Evolutionary conservation across 92 coral and sea anemone genomes (phyloP), one percentile per base, ranked within the genome.

Genomic region (Meandrina meandrites): DNA sequence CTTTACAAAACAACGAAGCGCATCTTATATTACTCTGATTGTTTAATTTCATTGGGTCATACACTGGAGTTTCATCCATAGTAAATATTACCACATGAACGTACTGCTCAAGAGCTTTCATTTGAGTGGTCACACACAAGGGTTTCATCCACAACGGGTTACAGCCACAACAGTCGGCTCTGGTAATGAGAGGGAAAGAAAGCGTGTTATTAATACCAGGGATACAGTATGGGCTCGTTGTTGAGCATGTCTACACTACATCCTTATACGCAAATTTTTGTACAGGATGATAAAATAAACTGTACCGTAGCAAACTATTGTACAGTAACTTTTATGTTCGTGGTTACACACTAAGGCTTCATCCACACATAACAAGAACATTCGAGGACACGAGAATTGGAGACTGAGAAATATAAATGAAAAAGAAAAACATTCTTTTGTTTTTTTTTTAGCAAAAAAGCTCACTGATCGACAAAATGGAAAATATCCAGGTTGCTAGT

Each of bases 401-500:
- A 60, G 67, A 64, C 32, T 7, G 70, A 24, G 32, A 64, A n/a
- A n/a, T n/a, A n/a, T n/a, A 62, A 8, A 53, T 54, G n/a, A 8
- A 22, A 6, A 56, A 14, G 28, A 3, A 27, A 8, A 1, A 22
- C 0, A 17, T 58, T 58, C 1, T 48, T 62, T 81, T 27, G 5
- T 24, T 81, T 18, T 64, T 24, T 31, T 19, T 64, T 24, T 40
- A 94, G 98, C 54, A 81, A 51, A 94, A 93, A 71, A 89, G 91
- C 48, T 79, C 92, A 56, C 87, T 94, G 42, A 87, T 94, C 86
- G 86, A 86, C 86, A 93, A 93, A 79, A 90, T 94, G 73, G 86
- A 84, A 16, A 56, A 86, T 11, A 88, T 94, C 7, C 80, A 93
- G 80, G 94, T 94, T 17, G 84, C 48, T n/a, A 94, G 95, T 57